phyloP scores from a whole-genome alignment of 2,113 vertebrate species.

The Proterorhinus semilunaris region DNA sequence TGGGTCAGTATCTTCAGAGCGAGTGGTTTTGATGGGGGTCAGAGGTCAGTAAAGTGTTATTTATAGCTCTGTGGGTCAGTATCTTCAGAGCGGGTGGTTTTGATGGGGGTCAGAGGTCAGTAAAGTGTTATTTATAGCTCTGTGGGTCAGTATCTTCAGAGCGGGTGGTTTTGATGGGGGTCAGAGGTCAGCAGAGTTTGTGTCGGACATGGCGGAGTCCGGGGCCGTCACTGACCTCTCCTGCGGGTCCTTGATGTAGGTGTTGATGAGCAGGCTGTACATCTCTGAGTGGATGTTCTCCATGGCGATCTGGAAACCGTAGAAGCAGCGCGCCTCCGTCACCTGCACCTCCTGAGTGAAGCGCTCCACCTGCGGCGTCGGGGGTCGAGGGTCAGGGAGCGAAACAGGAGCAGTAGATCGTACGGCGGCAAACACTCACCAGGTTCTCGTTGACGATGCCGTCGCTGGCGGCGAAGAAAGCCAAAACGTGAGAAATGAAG shows the following conservation, averaged over 20 bases:
- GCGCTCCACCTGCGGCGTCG: constrained; percentile 86
- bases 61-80: too few species aligned
- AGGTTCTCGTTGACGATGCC: constrained; percentile 98
- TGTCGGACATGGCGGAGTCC: not conserved
- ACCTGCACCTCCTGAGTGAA: constrained; percentile 96
- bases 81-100: too few species aligned
- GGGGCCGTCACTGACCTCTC: constrained; percentile 78
- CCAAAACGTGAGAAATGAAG: constrained; percentile 93
- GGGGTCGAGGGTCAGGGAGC: not conserved
- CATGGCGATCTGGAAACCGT: constrained; percentile 99
- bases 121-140: too few species aligned
- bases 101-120: too few species aligned
- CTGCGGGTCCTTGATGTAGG: constrained; percentile 89
- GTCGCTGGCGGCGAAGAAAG: constrained; percentile 96
- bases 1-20: too few species aligned
- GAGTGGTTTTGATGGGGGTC: too few species aligned
- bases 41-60: too few species aligned
- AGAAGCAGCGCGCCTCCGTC: constrained; percentile 96
- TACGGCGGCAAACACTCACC: constrained; percentile 71
- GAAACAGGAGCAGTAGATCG: not conserved
- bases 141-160: too few species aligned
- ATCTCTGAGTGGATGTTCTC: constrained; percentile 99
- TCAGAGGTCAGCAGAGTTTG: not conserved
- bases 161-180: too few species aligned
- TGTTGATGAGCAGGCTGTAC: constrained; percentile 98